Percentiles rank a stretch among this genome's conserved stretches.
Conservation (phyloP, 37 sponge, comb jelly and placozoan genomes). For the Halichondria panicea region DNA sequence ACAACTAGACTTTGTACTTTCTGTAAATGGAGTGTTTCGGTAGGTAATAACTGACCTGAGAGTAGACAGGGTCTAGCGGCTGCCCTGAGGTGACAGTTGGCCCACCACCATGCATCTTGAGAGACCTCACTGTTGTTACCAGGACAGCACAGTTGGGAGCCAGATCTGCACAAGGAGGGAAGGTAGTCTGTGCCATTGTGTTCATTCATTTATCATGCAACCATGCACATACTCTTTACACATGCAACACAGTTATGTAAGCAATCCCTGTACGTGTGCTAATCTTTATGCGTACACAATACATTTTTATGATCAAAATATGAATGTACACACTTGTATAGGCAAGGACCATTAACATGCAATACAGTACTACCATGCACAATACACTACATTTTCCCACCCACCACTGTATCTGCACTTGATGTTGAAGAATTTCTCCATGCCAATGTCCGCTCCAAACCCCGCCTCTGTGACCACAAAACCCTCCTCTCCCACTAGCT, state of each 20-base stretch:
- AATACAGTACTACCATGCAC: background rate
- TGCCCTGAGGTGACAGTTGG: constrained; percentile 89
- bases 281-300: no score
- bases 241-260: no score
- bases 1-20: no score
- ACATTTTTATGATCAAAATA: no score
- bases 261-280: no score
- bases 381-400: background rate
- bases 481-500: constrained; percentile 92
- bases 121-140: constrained; percentile 92
- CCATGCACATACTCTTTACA: no score
- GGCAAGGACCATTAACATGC: no score
- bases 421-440: constrained; percentile 99
- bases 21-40: no score
- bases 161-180: constrained; percentile 63
- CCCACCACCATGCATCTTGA: constrained; percentile 99
- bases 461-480: constrained; percentile 99
- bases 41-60: constrained; percentile 29
- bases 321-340: no score
- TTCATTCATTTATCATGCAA: no score
- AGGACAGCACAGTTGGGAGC: constrained; percentile 91
- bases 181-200: no score
- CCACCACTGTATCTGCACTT: constrained; percentile 97
- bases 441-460: constrained; percentile 99
- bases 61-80: constrained; percentile 81